These are phyloP conservation scores for Pipistrellus nathusii DNA, from an alignment of 2,797 vertebrate genomes.

Conservation along the genomic window DNA sequence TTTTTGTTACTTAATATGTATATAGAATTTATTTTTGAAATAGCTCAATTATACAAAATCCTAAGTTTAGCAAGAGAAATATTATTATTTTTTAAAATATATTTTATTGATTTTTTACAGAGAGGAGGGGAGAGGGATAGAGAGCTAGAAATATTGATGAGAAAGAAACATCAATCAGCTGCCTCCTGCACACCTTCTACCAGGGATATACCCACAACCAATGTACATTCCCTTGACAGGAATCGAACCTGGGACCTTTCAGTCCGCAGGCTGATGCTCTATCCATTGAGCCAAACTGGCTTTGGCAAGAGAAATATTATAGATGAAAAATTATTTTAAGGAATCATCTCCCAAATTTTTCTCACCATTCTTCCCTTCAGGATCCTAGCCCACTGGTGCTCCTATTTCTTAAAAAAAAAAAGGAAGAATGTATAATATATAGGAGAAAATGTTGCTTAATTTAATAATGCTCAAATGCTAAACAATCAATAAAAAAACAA, in stretches of 20 bases:
- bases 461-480: not conserved
- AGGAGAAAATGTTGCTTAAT: not conserved
- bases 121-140: too few species aligned
- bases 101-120: too few species aligned
- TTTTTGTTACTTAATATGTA: not conserved
- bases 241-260: too few species aligned
- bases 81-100: too few species aligned
- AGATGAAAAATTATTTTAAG: not conserved
- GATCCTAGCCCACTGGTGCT: rapidly evolving
- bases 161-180: too few species aligned
- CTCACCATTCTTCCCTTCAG: rapidly evolving
- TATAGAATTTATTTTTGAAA: not conserved
- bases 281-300: too few species aligned
- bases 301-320: not conserved
- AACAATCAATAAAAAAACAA: not conserved
- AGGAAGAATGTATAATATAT: not conserved
- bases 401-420: not conserved
- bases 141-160: too few species aligned
- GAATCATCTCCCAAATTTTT: not conserved
- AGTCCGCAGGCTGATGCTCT: too few species aligned
- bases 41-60: not conserved
- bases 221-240: too few species aligned
- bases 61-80: not conserved
- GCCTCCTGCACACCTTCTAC: too few species aligned
- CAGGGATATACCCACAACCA: too few species aligned